These are phyloP conservation scores for Leucophora obtusa DNA, from an alignment of 2,888 invertebrate genomes.

Conservation along the genomic window DNA sequence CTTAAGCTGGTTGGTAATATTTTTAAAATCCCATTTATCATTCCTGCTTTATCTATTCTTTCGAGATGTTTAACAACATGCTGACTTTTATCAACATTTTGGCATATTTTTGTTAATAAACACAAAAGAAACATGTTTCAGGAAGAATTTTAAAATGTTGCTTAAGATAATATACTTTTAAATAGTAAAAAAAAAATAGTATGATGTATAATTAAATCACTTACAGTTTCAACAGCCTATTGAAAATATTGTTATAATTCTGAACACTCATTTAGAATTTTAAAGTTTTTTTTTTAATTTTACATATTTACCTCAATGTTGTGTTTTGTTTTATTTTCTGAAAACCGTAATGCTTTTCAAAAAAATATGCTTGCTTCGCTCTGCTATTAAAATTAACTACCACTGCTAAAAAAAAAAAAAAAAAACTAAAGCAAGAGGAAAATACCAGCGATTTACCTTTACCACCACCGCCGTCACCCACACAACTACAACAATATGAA, in stretches of 20 bases:
- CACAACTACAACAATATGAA: conserved; percentile 75
- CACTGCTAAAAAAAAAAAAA: conserved; percentile 34
- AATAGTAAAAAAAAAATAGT: too few relatives aligned
- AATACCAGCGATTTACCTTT: conserved; percentile 72
- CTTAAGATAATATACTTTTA: too few relatives aligned
- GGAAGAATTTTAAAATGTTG: too few relatives aligned
- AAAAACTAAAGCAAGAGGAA: conserved; percentile 56
- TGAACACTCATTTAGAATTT: background rate
- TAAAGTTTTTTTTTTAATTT: conserved; percentile 7
- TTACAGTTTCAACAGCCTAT: background rate
- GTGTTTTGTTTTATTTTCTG: conserved; percentile 40
- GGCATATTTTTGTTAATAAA: too few relatives aligned
- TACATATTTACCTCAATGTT: conserved; percentile 16
- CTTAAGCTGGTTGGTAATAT: too few relatives aligned
- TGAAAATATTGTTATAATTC: background rate
- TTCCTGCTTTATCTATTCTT: too few relatives aligned
- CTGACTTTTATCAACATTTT: too few relatives aligned
- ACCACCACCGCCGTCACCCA: conserved; percentile 77
- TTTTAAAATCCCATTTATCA: too few relatives aligned
- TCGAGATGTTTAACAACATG: too few relatives aligned
- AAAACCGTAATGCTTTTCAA: conserved; percentile 38
- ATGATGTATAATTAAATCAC: too few relatives aligned
- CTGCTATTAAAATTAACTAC: conserved; percentile 62
- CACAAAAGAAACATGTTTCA: too few relatives aligned
- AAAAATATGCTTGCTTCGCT: conserved; percentile 53